A percentile compares a stretch with the other conserved stretches of the same genome.
These are phyloP conservation scores for Euplexia lucipara DNA, from an alignment of 2,888 invertebrate genomes.

Conservation along the genomic window DNA sequence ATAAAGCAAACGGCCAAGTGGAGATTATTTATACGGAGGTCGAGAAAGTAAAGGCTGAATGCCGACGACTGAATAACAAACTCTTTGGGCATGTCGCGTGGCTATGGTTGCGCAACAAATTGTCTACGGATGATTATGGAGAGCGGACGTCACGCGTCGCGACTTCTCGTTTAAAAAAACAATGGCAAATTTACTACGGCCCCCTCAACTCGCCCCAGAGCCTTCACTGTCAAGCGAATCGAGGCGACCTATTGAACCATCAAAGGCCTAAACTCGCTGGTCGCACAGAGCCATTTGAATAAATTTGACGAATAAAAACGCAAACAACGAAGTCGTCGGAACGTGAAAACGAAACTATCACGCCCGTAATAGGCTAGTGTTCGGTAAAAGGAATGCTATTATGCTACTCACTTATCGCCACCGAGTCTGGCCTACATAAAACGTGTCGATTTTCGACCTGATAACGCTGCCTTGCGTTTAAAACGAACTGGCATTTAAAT, in stretches of 20 bases:
- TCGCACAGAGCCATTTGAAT: constrained; percentile 75
- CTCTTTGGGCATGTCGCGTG: constrained; percentile 73
- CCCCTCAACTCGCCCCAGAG: constrained; percentile 63
- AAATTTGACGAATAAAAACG: constrained; percentile 80
- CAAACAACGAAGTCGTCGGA: constrained; percentile 81
- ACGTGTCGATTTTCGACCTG: constrained; percentile 86
- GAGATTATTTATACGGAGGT: constrained; percentile 79
- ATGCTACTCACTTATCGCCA: constrained; percentile 80
- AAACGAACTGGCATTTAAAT: constrained; percentile 85
- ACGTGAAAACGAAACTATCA: constrained; percentile 89
- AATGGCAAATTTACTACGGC: constrained; percentile 71
- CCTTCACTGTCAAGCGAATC: constrained; percentile 61
- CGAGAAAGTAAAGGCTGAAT: constrained; percentile 85
- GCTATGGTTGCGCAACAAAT: constrained; percentile 83
- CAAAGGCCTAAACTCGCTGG: constrained; percentile 74
- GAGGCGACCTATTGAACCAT: constrained; percentile 76
- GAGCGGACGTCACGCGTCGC: constrained; percentile 81
- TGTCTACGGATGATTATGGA: constrained; percentile 78
- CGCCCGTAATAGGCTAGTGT: constrained; percentile 85
- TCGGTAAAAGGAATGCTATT: constrained; percentile 82
- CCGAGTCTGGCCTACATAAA: constrained; percentile 85
- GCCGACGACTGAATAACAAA: constrained; percentile 83
- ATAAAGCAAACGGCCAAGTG: constrained; percentile 70
- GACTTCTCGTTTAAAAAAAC: constrained; percentile 74
- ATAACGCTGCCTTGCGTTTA: constrained; percentile 86